These are phyloP conservation scores for Leucosticte australis DNA, from an alignment of 2,113 vertebrate species.

Conservation along the genomic window DNA sequence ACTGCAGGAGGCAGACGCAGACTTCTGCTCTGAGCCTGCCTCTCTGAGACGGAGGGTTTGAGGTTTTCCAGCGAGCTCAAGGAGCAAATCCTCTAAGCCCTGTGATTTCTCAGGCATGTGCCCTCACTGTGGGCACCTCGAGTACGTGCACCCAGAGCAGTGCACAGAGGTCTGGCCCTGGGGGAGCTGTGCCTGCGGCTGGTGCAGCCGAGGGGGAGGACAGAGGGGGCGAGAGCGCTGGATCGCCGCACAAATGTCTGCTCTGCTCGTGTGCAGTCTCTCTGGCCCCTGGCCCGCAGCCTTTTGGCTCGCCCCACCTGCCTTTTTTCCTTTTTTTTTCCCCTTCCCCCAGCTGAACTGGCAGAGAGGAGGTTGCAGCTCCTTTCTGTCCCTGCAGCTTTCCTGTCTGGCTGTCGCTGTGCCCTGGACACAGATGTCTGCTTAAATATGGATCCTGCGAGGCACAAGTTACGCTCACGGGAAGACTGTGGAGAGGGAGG, in stretches of 20 bases:
- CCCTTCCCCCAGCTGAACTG: not conserved
- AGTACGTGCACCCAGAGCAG: not conserved
- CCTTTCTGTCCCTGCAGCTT: constrained; percentile 11
- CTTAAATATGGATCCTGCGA: not conserved
- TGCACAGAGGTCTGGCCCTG: not conserved
- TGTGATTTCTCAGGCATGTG: not conserved
- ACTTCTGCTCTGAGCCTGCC: not conserved
- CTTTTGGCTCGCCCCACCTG: constrained; percentile 25
- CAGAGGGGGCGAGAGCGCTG: not conserved
- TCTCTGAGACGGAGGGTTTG: not conserved
- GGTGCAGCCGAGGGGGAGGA: not conserved
- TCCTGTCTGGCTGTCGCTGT: constrained; percentile 45
- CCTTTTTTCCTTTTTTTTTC: not conserved
- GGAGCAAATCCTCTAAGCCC: not conserved
- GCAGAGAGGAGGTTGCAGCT: not conserved
- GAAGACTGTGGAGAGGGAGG: not conserved
- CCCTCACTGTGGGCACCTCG: accelerated
- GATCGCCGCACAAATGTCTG: not conserved
- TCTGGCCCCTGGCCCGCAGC: not conserved
- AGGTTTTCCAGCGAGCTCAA: not conserved
- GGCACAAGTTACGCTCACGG: not conserved
- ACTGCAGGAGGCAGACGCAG: not conserved
- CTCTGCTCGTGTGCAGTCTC: constrained; percentile 11
- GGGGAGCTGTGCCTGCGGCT: not conserved
- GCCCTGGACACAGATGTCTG: not conserved